phyloP scores from a whole-genome alignment of 2,113 vertebrate genomes.

The Blennius ocellaris region DNA sequence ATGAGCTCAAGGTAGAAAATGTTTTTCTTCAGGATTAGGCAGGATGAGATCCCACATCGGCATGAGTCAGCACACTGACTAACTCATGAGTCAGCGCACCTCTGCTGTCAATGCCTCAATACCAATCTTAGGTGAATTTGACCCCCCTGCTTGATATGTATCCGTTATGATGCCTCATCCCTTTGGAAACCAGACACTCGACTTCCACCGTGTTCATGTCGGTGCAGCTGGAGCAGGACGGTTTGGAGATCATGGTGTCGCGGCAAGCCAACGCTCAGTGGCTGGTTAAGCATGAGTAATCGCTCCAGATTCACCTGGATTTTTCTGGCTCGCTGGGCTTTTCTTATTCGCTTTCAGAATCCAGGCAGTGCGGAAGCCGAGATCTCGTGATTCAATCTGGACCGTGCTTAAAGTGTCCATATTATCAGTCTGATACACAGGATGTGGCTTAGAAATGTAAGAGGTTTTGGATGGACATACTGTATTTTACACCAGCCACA shows the following conservation, averaged over 20 bases:
- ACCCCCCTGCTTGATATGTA: not conserved
- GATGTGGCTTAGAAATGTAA: not conserved
- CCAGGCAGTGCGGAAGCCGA: not conserved
- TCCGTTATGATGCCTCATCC: slow-evolving; percentile 26
- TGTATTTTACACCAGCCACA: too few species aligned
- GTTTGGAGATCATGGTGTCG: slow-evolving; percentile 16
- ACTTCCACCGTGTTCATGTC: not conserved
- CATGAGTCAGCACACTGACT: slow-evolving; percentile 60
- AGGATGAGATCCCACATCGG: not conserved
- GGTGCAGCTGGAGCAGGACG: not conserved
- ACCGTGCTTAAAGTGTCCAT: not conserved
- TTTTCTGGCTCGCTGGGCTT: not conserved
- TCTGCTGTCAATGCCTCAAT: slow-evolving; percentile 16
- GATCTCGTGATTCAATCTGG: slow-evolving; percentile 17
- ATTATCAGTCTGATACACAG: slow-evolving; percentile 21
- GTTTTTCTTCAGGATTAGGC: slow-evolving; percentile 14
- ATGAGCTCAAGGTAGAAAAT: not conserved
- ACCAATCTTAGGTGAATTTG: slow-evolving; percentile 17
- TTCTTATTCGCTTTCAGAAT: slow-evolving; percentile 10
- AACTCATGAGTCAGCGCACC: slow-evolving; percentile 42
- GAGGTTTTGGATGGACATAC: not conserved
- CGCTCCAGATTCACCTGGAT: not conserved
- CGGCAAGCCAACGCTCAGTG: slow-evolving; percentile 31
- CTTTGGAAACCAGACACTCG: slow-evolving; percentile 24
- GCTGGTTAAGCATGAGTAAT: slow-evolving; percentile 29